phyloP scores from a whole-genome alignment of 1,140 invertebrate species.

The Drosophila simulans region DNA sequence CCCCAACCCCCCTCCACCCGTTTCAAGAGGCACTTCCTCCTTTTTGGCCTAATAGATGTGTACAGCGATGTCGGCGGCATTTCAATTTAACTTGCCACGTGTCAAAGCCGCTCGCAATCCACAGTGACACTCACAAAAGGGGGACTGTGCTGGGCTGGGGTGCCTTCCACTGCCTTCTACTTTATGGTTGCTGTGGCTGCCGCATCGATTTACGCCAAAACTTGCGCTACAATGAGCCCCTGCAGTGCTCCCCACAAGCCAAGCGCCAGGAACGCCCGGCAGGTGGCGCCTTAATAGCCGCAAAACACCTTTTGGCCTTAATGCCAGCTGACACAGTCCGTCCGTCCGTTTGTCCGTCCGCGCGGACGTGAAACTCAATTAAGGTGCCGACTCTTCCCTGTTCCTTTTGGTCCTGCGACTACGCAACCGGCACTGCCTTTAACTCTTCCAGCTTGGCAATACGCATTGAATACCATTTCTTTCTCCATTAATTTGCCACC shows the following conservation, averaged over 20 bases:
- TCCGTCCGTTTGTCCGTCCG: constrained; percentile 4
- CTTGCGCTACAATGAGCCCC: constrained; percentile 66
- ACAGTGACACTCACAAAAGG: constrained; percentile 67
- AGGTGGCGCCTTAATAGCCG: constrained; percentile 53
- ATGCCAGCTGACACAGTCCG: constrained; percentile 57
- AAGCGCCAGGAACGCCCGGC: constrained; percentile 54
- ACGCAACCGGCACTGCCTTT: too few species aligned
- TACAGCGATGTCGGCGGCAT: constrained; percentile 73
- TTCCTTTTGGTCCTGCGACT: background rate
- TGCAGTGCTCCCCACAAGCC: constrained; percentile 29
- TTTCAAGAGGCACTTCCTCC: constrained; percentile 2
- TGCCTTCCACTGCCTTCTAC: constrained; percentile 19
- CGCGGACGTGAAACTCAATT: constrained; percentile 53
- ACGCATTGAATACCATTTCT: too few species aligned
- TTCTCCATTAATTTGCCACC: background rate
- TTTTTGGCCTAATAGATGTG: constrained; percentile 67
- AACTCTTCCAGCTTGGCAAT: too few species aligned
- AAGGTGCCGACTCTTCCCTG: constrained; percentile 17
- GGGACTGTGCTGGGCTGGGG: background rate
- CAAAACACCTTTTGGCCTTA: constrained; percentile 53
- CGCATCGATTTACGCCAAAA: constrained; percentile 79
- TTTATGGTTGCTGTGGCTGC: constrained; percentile 76
- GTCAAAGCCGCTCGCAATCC: constrained; percentile 73
- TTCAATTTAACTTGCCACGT: constrained; percentile 81
- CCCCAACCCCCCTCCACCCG: background rate